Evolutionary conservation across 2,113 vertebrate species (phyloP), one percentile per base, ranked within the genome.

Genomic region (Mohoua ochrocephala): DNA sequence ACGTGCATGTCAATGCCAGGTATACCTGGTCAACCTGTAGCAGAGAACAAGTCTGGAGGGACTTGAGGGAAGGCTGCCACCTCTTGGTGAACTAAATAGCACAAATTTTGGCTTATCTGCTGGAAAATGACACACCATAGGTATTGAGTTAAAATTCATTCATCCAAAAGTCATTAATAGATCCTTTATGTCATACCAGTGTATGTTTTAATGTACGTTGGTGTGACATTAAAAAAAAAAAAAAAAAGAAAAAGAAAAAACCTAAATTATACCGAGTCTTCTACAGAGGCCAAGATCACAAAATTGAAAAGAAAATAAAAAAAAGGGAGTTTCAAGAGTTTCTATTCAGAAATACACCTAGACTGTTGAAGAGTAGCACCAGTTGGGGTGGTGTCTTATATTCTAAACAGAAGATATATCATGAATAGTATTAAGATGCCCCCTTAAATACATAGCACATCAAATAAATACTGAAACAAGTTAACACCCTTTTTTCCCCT

Each of bases 11-110:
- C 71, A 47, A 35, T 30, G 47, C 15, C 57, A 60, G 63, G 18
- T 23, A 35, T 26, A 9, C 45, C 63, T 74, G 54, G 67, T n/a
- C 85, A 88, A n/a, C 12, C 15, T 69, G 11, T 37, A 35, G 6
- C 28, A 83, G 31, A 64, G 33, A 67, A 42, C 26, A 69, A 75
- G 49, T 45, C 67, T 53, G 42, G 50, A 93, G 86, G 91, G 80
- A 93, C 42, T 8, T 56, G 57, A 82, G 78, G 79, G 84, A 90
- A 93, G 75, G 54, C 71, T 95, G 91, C 83, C 86, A 93, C 89
- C 88, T 96, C 88, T 95, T 59, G 86, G 86, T 78, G 54, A 95
- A 54, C 61, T 83, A 69, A 93, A 86, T 9, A 88, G n/a, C 74
- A 87, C 35, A 50, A 42, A 92, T 31, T 65, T 39, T 47, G 50